These are phyloP conservation scores for Pseudochaenichthys georgianus DNA, from an alignment of 2,797 vertebrate genomes.

Conservation along the genomic window DNA sequence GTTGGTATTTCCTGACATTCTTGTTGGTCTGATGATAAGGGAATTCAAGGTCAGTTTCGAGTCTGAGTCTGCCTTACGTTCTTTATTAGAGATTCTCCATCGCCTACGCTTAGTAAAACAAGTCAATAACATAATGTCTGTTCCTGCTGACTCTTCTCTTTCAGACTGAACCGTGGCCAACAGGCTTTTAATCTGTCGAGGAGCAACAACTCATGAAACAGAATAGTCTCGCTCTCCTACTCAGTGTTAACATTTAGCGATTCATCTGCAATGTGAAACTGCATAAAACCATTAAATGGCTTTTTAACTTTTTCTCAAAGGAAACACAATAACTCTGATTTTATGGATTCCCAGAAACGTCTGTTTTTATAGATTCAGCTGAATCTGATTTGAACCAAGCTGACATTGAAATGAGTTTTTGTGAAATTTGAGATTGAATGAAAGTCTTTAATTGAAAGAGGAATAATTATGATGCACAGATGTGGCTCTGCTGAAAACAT, in stretches of 20 bases:
- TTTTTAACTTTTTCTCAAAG: conserved; percentile 49
- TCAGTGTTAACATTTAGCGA: conserved; percentile 16
- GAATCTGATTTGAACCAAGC: conserved; percentile 7
- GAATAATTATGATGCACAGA: conserved; percentile 4
- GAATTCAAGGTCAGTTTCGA: too few relatives aligned
- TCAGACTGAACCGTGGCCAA: conserved; percentile 22
- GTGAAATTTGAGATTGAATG: conserved; percentile 3
- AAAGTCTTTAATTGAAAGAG: conserved; percentile 10
- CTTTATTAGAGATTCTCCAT: too few relatives aligned
- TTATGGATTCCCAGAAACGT: conserved; percentile 2
- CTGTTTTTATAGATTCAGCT: not conserved
- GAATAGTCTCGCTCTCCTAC: conserved; percentile 35
- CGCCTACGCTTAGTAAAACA: not conserved
- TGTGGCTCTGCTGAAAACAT: conserved; percentile 9
- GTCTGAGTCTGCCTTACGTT: too few relatives aligned
- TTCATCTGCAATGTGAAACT: conserved; percentile 43
- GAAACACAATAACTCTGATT: conserved; percentile 22
- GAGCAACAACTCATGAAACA: conserved; percentile 52
- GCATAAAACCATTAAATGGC: conserved; percentile 48
- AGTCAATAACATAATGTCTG: conserved; percentile 7
- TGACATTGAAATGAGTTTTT: conserved; percentile 6
- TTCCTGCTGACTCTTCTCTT: conserved; percentile 8
- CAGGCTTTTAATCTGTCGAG: conserved; percentile 74
- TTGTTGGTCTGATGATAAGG: not conserved
- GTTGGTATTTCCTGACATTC: not conserved